Evolutionary conservation across 2,113 vertebrate genomes (phyloP), one percentile per base, ranked within the genome.

Genomic region (Macroglossus sobrinus): DNA sequence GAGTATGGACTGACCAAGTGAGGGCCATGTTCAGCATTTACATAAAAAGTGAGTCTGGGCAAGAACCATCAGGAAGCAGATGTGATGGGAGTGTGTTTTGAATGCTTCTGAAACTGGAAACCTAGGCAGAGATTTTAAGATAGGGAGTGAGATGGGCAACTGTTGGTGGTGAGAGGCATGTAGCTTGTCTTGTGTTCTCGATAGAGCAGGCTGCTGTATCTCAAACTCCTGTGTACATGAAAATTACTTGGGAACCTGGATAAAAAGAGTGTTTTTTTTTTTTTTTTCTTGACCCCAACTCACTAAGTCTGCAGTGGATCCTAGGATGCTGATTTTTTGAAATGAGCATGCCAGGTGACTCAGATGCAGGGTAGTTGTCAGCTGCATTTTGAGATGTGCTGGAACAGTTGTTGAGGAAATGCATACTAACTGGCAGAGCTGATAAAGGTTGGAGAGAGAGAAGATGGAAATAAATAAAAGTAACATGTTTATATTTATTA

Each of bases 391-490:
- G 78, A 79, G 72, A 88, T 22, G 57, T 3, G 0, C 28, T 82
- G 35, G 50, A 14, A 63, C 72, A 50, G 59, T 43, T 61, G 57
- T 12, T 53, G 59, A 91, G 81, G 76, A 94, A 89, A 79, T 61
- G 30, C 33, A 66, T 50, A n/a, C 69, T 80, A 19, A 61, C 79
- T 81, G 57, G 59, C 55, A 59, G n/a, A 50, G 72, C 80, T 92
- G 45, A 28, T 50, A 61, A 76, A 57, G 18, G 47, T 81, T 47
- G n/a, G n/a, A 81, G 47, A 71, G 33, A 81, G 40, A 55, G 71
- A 72, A 59, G 35, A 79, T 74, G 43, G 66, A 84, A 93, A 86
- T n/a, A 82, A 89, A 84, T 38, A 72, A 47, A 95, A 72, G 50
- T 50, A 38, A n/a, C 89, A 18, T 81, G 40, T 91, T 95, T 84